Percentiles rank a stretch among this genome's conserved stretches.
phyloP scores from a whole-genome alignment of 2,797 vertebrate species.

The Florisuga fusca region DNA sequence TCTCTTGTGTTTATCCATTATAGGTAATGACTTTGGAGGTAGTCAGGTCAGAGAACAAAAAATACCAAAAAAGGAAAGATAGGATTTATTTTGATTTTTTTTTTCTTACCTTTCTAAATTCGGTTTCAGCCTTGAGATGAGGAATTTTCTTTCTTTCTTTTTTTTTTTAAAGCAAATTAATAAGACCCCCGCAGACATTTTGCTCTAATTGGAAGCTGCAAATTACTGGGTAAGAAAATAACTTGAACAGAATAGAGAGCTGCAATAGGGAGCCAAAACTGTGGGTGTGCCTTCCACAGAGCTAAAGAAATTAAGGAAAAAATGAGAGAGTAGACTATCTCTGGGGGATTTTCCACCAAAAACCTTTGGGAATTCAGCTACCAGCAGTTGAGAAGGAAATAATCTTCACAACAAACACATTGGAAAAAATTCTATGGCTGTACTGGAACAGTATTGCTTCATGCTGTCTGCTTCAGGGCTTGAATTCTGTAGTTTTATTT shows the following conservation, averaged over 20 bases:
- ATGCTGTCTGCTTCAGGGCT: background rate
- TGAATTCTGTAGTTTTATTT: background rate
- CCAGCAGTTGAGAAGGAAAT: background rate
- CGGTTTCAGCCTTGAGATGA: background rate
- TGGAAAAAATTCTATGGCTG: background rate
- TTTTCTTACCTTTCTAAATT: background rate
- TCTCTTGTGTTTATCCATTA: background rate
- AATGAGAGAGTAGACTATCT: background rate
- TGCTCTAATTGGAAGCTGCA: background rate
- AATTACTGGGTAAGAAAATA: conserved; percentile 17
- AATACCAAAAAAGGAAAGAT: background rate
- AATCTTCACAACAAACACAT: background rate
- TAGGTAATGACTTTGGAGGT: background rate
- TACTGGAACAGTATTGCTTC: background rate
- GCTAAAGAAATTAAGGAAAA: background rate
- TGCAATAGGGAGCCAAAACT: background rate
- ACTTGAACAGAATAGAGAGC: background rate
- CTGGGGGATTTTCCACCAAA: background rate
- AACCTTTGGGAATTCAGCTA: conserved; percentile 11
- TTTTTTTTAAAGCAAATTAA: background rate
- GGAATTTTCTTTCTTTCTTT: background rate
- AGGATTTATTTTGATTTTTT: background rate
- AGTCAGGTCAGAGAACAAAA: background rate
- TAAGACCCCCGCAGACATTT: background rate
- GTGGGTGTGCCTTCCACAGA: conserved; percentile 11